Conservation (phyloP, 2,113 vertebrate species). For the Edolisoma coerulescens region DNA sequence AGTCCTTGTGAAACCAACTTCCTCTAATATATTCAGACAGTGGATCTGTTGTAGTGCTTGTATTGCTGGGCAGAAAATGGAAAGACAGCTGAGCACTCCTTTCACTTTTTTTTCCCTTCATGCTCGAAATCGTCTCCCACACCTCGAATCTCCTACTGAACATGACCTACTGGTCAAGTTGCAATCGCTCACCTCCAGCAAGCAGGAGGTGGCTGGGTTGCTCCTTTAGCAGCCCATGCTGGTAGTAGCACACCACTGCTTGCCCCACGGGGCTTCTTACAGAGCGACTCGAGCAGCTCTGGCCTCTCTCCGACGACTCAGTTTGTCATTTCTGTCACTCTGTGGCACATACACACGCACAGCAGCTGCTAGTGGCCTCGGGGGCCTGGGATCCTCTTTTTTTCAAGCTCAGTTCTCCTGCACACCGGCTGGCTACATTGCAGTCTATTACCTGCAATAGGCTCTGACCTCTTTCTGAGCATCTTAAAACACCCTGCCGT, state of each 20-base stretch:
- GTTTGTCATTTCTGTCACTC: constrained; percentile 38
- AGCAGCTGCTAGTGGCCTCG: constrained; percentile 13
- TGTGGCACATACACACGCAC: not conserved
- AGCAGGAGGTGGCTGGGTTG: not conserved
- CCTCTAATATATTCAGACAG: not conserved
- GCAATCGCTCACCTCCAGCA: not conserved
- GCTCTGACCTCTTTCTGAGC: not conserved
- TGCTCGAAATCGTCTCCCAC: not conserved
- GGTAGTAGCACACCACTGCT: not conserved
- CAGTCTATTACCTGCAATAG: not conserved
- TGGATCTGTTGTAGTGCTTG: not conserved
- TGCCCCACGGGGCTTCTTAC: rapidly evolving
- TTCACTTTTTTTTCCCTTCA: not conserved
- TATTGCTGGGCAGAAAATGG: not conserved
- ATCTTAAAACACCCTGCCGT: not conserved
- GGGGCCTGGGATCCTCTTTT: not conserved
- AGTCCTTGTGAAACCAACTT: not conserved
- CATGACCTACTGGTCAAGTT: not conserved
- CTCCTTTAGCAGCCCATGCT: constrained; percentile 3
- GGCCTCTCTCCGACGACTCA: not conserved
- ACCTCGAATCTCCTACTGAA: not conserved
- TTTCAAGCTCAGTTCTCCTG: not conserved
- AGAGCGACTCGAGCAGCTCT: not conserved
- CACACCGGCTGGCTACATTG: not conserved
- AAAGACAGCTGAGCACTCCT: not conserved